Evolutionary conservation across 1,140 invertebrate genomes (phyloP), one percentile per base, ranked within the genome.

Genomic region (Macrostomum lignano): DNA sequence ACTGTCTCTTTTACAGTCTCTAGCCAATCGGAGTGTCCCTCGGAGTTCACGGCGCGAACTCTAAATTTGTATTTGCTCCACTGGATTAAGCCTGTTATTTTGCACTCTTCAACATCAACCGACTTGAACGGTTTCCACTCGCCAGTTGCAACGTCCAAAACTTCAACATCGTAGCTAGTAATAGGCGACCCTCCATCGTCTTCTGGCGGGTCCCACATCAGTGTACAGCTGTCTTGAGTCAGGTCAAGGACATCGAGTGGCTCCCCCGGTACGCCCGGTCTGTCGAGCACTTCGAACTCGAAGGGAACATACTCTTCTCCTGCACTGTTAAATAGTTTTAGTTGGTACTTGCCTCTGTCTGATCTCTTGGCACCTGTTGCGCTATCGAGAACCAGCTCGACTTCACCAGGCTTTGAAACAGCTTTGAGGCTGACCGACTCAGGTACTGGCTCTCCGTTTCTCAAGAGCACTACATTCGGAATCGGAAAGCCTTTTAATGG

Each of bases 171-270:
- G 45, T 93, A 94, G 51, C 79, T 71, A 1, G 73, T 73, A n/a
- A 94, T 67, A 5, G 81, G 81, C 48, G 78, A 73, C 20, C 91
- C 91, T 45, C 91, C 91, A 59, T 96, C 86, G 51, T 96, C 86
- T 47, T 86, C 78, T 15, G 88, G 86, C 50, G 84, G 82, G 37
- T 82, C 71, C 88, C 88, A 98, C 45, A 75, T 70, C 2, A 98
- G 60, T 45, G 86, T 88, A 49, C 75, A 81, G 11, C 79, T 78
- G 50, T 93, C 81, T 50, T 79, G 76, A n/a, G 74, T 82, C 11
- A 94, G 72, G 51, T 93, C 79, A 4, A 70, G 63, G 17, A 91
- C 77, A 57, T 84, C 73, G 0, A 94, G 64, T 0, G 84, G 84
- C 23, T 82, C 84, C 43, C 86, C 76, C 1, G 86, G 86, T 47